Percentiles rank a stretch among this genome's conserved stretches.
Evolutionary conservation across 2,113 vertebrate species (phyloP).

Genomic region (Oreochromis spilurus): DNA sequence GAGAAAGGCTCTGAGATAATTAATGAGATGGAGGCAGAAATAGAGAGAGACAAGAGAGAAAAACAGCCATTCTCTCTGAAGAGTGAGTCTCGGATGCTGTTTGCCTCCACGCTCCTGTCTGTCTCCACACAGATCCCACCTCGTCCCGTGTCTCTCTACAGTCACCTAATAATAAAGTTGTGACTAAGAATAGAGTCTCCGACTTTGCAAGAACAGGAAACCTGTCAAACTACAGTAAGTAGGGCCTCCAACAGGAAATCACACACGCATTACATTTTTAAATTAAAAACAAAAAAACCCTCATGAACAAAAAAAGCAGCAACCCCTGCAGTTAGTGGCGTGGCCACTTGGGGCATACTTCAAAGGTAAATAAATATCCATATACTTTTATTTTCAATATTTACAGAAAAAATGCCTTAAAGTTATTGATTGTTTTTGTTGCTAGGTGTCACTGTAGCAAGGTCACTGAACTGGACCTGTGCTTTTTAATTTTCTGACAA

Average conservation of each 20-base stretch:
- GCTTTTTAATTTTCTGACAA: background rate
- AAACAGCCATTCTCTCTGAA: background rate
- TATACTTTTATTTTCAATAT: background rate
- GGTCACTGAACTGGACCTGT: background rate
- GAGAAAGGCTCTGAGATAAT: slow-evolving; percentile 15
- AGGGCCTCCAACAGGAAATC: background rate
- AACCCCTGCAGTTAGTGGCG: background rate
- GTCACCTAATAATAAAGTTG: slow-evolving; percentile 31
- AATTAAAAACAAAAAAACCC: background rate
- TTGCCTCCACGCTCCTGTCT: background rate
- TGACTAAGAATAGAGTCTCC: slow-evolving; percentile 33
- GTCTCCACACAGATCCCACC: slow-evolving; percentile 2
- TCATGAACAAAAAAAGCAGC: background rate
- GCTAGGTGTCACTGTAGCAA: background rate
- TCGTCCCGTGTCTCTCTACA: slow-evolving; percentile 6
- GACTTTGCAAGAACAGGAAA: background rate
- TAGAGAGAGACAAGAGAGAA: background rate
- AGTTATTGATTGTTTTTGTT: background rate
- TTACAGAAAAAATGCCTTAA: background rate
- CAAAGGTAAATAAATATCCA: background rate
- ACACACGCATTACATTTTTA: background rate
- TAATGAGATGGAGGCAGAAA: slow-evolving; percentile 27
- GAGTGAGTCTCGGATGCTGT: background rate
- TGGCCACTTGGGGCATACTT: background rate
- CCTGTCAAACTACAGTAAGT: background rate